Percentiles rank a stretch among this genome's conserved stretches.
phyloP scores from a whole-genome alignment of 1,140 invertebrate genomes.

The Drosophila dunni region DNA sequence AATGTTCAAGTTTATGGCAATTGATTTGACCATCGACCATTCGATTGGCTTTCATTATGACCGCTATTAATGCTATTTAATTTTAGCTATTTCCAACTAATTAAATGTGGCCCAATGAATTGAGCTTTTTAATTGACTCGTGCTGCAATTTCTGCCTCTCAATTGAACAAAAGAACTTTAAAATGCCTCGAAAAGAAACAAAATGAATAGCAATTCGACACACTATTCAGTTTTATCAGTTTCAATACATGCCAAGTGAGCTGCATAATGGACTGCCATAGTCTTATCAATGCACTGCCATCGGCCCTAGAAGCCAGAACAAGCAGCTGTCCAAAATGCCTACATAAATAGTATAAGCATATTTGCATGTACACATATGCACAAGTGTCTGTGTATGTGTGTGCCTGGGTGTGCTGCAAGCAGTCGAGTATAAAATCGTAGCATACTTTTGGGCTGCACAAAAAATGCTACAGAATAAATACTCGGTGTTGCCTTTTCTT shows the following conservation, averaged over 20 bases:
- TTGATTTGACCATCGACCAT: slow-evolving; percentile 18
- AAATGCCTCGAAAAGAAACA: slow-evolving; percentile 7
- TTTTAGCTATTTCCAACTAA: slow-evolving; percentile 28
- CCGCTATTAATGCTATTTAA: slow-evolving; percentile 18
- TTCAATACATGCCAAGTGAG: slow-evolving; percentile 63
- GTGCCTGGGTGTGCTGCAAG: slow-evolving; percentile 10
- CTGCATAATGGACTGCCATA: slow-evolving; percentile 72
- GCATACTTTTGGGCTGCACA: slow-evolving; percentile 57
- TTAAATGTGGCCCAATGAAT: slow-evolving; percentile 13
- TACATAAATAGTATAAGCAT: background rate
- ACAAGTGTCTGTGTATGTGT: background rate
- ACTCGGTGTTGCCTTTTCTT: slow-evolving; percentile 25
- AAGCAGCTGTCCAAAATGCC: slow-evolving; percentile 47
- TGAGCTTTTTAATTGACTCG: background rate
- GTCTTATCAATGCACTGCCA: slow-evolving; percentile 68
- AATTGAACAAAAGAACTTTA: background rate
- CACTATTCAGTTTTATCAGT: slow-evolving; percentile 43
- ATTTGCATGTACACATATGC: slow-evolving; percentile 1
- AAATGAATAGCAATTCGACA: slow-evolving; percentile 20
- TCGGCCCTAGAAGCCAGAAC: slow-evolving; percentile 32
- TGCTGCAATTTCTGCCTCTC: background rate
- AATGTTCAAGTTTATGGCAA: slow-evolving; percentile 39
- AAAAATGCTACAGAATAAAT: slow-evolving; percentile 41
- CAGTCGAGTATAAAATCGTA: slow-evolving; percentile 48
- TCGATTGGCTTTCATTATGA: slow-evolving; percentile 1